A percentile compares a stretch with the other conserved stretches of the same genome.
phyloP scores from a whole-genome alignment of 2,113 vertebrate genomes.

The Sprattus sprattus region DNA sequence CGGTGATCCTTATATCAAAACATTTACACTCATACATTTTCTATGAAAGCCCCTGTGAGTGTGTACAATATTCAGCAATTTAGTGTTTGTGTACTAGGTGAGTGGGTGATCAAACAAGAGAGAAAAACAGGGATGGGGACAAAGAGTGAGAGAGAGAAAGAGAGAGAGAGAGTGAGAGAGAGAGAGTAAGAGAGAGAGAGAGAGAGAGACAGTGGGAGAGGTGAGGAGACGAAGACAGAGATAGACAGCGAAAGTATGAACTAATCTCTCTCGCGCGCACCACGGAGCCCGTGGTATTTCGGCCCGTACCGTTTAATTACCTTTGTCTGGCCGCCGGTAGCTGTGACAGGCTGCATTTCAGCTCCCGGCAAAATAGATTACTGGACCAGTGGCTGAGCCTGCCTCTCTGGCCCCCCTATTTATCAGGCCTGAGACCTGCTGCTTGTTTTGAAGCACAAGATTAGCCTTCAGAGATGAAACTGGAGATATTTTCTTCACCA shows the following conservation, averaged over 20 bases:
- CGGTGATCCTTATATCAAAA: neutral
- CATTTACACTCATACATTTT: neutral
- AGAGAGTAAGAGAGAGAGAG: neutral
- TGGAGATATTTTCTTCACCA: neutral
- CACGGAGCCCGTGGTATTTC: neutral
- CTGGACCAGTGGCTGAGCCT: neutral
- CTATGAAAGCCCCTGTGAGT: neutral
- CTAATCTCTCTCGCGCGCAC: slow-evolving; percentile 19
- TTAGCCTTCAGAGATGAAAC: neutral
- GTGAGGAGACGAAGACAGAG: neutral
- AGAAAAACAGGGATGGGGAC: neutral
- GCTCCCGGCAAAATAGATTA: neutral
- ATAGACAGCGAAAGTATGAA: slow-evolving; percentile 27
- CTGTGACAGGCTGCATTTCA: slow-evolving; percentile 6
- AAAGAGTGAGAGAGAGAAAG: neutral
- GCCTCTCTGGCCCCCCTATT: neutral
- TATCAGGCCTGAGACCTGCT: neutral
- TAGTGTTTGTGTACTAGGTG: neutral
- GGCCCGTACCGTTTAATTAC: neutral
- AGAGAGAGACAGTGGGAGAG: neutral
- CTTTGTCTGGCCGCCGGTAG: slow-evolving; percentile 7
- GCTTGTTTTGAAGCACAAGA: neutral
- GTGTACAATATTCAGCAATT: neutral
- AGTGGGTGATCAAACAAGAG: neutral
- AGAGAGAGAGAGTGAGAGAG: neutral